Evolutionary conservation across 2,113 vertebrate genomes (phyloP).

Genomic region (Neoarius graeffei): DNA sequence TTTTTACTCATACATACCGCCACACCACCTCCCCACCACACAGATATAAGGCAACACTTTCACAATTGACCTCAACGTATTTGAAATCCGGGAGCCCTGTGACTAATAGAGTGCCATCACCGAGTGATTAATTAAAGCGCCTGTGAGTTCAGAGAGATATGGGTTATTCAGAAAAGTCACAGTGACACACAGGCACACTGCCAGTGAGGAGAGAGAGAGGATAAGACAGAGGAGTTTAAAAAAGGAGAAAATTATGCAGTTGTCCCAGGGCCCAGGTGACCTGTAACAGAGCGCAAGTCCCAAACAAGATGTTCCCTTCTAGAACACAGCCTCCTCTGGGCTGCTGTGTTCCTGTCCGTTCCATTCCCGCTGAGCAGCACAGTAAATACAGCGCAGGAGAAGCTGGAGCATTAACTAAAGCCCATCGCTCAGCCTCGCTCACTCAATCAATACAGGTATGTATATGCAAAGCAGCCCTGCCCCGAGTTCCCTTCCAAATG

Average conservation of each 20-base stretch:
- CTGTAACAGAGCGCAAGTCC: conserved; percentile 26
- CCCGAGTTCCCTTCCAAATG: conserved; percentile 41
- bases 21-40: too few relatives aligned
- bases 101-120: not conserved
- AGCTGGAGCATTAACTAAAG: conserved; percentile 26
- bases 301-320: conserved; percentile 47
- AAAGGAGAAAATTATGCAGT: conserved; percentile 16
- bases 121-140: conserved; percentile 30
- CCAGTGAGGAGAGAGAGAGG: conserved; percentile 7
- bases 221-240: not conserved
- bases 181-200: conserved; percentile 18
- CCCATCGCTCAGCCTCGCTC: conserved; percentile 14
- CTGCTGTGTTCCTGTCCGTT: conserved; percentile 4
- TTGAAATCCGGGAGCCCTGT: not conserved
- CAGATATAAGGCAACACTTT: not conserved
- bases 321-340: conserved; percentile 42
- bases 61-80: not conserved
- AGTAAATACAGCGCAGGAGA: conserved; percentile 50
- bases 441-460: conserved; percentile 49
- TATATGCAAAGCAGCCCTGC: conserved; percentile 57
- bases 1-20: not conserved
- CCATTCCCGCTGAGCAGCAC: conserved; percentile 15
- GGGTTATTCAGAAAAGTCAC: conserved; percentile 27
- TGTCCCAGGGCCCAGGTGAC: conserved; percentile 19
- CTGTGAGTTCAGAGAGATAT: conserved; percentile 15